A percentile compares a stretch with the other conserved stretches of the same genome.
These are phyloP conservation scores for Drosophila greeni DNA, from an alignment of 2,888 invertebrate species.

Conservation along the genomic window DNA sequence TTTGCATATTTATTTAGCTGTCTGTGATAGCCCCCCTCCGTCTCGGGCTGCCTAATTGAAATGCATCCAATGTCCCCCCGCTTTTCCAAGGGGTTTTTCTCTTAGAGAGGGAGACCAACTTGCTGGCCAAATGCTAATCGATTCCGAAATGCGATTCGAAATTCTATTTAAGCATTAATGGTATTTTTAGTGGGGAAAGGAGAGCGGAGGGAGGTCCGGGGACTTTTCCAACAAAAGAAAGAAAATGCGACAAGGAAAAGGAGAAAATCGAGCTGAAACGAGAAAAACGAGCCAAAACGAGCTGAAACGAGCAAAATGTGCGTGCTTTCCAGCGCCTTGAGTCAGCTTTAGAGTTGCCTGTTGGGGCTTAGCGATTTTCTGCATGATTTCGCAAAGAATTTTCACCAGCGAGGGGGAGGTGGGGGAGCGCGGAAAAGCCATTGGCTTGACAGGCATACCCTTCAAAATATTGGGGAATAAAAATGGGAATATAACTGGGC, in stretches of 20 bases:
- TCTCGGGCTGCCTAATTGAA: conserved; percentile 38
- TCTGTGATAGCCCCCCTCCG: no score
- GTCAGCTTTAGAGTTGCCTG: conserved; percentile 29
- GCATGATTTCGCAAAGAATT: conserved; percentile 63
- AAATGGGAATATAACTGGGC: neutral
- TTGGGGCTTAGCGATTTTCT: conserved; percentile 61
- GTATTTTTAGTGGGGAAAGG: conserved; percentile 29
- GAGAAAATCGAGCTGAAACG: conserved; percentile 7
- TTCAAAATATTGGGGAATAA: neutral
- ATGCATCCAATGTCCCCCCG: conserved; percentile 28
- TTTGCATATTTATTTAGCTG: conserved; percentile 9
- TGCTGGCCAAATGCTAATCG: conserved; percentile 41
- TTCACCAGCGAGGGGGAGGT: conserved; percentile 2
- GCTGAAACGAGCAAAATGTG: conserved; percentile 29
- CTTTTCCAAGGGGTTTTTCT: neutral
- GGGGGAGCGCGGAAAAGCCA: conserved; percentile 3
- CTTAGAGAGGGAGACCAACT: neutral
- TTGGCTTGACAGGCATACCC: conserved; percentile 15
- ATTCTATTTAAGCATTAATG: conserved; percentile 61
- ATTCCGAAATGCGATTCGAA: conserved; percentile 47
- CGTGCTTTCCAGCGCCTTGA: conserved; percentile 31
- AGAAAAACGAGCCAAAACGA: conserved; percentile 12
- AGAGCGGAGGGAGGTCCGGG: neutral
- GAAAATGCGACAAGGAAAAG: neutral
- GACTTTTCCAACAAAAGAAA: neutral